Evolutionary conservation across 2,797 vertebrate genomes (phyloP).

Genomic region (Halcyon smyrnensis): DNA sequence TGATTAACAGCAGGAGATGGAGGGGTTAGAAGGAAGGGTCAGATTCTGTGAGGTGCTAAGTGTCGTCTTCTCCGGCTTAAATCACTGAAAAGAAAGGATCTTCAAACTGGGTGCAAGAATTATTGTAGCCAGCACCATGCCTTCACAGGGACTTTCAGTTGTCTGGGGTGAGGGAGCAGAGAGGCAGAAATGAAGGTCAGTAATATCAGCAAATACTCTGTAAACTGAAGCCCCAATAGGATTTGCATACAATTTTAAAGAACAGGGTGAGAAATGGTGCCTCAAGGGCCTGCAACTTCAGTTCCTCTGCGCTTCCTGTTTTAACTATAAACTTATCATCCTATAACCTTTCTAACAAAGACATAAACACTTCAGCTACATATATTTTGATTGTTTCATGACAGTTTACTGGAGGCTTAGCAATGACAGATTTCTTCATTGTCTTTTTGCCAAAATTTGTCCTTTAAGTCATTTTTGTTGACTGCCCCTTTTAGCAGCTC

Average conservation of each 20-base stretch:
- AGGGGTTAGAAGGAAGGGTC: not conserved
- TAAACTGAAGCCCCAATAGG: slow-evolving; percentile 12
- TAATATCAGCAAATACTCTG: slow-evolving; percentile 13
- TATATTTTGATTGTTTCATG: slow-evolving; percentile 83
- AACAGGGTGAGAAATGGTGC: not conserved
- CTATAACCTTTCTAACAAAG: slow-evolving; percentile 84
- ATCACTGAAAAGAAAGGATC: not conserved
- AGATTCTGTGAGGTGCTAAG: not conserved
- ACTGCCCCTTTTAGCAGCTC: slow-evolving; percentile 98
- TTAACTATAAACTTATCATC: slow-evolving; percentile 79
- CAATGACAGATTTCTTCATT: slow-evolving; percentile 95
- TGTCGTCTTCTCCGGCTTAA: not conserved
- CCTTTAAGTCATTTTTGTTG: slow-evolving; percentile 97
- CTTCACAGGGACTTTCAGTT: not conserved
- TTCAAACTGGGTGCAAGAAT: not conserved
- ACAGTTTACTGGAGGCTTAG: slow-evolving; percentile 85
- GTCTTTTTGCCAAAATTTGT: slow-evolving; percentile 92
- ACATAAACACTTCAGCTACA: slow-evolving; percentile 81
- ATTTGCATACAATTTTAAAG: slow-evolving; percentile 43
- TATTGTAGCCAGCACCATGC: not conserved
- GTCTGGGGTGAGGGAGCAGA: not conserved
- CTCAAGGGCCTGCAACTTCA: slow-evolving; percentile 57
- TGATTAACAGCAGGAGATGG: not conserved
- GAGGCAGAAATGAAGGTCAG: slow-evolving; percentile 1
- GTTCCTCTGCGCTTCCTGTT: slow-evolving; percentile 57